Conservation (phyloP, 2,113 vertebrate genomes). For the Semicossyphus pulcher region DNA sequence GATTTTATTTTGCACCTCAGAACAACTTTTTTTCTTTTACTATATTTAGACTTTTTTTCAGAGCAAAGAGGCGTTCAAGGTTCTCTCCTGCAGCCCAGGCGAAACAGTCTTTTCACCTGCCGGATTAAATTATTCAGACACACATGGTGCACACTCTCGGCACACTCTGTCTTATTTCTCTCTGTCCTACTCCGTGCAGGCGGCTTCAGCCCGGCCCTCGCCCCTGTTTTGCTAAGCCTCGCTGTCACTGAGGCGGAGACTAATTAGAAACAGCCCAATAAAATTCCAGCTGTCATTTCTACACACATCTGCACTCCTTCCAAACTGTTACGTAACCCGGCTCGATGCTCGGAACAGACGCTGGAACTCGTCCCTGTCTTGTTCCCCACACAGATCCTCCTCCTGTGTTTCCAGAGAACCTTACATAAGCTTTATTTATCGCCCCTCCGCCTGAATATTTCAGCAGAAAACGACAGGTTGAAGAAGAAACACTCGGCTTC, state of each 20-base stretch:
- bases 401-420: neutral
- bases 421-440: slow-evolving; percentile 29
- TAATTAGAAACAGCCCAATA: slow-evolving; percentile 21
- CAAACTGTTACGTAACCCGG: slow-evolving; percentile 32
- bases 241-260: neutral
- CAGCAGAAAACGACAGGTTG: slow-evolving; percentile 11
- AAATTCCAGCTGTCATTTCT: slow-evolving; percentile 28
- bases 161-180: neutral
- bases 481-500: slow-evolving; percentile 17
- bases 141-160: neutral
- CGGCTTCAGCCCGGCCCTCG: neutral
- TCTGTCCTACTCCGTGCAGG: neutral
- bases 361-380: neutral
- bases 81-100: neutral
- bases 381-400: neutral
- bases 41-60: neutral
- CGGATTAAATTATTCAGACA: neutral
- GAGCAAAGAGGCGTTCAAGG: neutral
- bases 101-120: neutral
- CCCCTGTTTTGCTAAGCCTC: neutral
- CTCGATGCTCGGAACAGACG: slow-evolving; percentile 10
- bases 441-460: slow-evolving; percentile 17
- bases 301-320: neutral
- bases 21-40: neutral
- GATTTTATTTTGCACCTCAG: neutral